Conservation (phyloP, 2,888 invertebrate genomes). For the Polydrusus pterygomalis region DNA sequence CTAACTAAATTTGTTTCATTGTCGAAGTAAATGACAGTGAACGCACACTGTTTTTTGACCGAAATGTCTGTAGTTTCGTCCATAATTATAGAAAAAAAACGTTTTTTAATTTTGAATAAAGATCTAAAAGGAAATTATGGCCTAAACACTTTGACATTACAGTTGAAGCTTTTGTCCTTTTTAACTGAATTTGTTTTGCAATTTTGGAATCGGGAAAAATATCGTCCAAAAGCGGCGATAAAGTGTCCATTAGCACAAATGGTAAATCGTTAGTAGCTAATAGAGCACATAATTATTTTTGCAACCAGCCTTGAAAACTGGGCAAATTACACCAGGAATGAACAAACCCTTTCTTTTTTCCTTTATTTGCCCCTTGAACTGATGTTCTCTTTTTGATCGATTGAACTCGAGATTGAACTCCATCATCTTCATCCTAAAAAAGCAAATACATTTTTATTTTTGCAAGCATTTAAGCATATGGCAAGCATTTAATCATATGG, state of each 20-base stretch:
- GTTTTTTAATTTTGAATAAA: not conserved
- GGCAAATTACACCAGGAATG: constrained; percentile 8
- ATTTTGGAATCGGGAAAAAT: constrained; percentile 48
- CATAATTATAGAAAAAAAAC: constrained; percentile 50
- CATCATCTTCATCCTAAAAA: constrained; percentile 10
- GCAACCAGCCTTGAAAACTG: constrained; percentile 4
- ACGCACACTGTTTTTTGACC: constrained; percentile 46
- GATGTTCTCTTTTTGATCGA: constrained; percentile 3
- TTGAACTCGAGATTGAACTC: constrained; percentile 4
- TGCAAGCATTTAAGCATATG: constrained; percentile 10
- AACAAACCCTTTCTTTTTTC: constrained; percentile 13
- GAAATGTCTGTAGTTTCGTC: constrained; percentile 47
- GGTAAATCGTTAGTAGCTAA: constrained; percentile 47
- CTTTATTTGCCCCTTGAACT: constrained; percentile 12
- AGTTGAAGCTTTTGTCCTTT: constrained; percentile 39
- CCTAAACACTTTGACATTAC: constrained; percentile 16
- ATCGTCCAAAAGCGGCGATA: constrained; percentile 23
- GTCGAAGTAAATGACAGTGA: constrained; percentile 25
- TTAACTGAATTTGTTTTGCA: constrained; percentile 37
- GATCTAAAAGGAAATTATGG: constrained; percentile 8
- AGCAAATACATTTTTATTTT: constrained; percentile 11
- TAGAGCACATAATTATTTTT: constrained; percentile 33
- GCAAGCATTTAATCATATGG: not conserved
- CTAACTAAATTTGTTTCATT: constrained; percentile 3
- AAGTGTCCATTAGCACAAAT: constrained; percentile 26